A percentile compares a stretch with the other conserved stretches of the same genome.
These are phyloP conservation scores for Andrena chrysosceles DNA, from an alignment of 2,888 invertebrate genomes.

Conservation along the genomic window DNA sequence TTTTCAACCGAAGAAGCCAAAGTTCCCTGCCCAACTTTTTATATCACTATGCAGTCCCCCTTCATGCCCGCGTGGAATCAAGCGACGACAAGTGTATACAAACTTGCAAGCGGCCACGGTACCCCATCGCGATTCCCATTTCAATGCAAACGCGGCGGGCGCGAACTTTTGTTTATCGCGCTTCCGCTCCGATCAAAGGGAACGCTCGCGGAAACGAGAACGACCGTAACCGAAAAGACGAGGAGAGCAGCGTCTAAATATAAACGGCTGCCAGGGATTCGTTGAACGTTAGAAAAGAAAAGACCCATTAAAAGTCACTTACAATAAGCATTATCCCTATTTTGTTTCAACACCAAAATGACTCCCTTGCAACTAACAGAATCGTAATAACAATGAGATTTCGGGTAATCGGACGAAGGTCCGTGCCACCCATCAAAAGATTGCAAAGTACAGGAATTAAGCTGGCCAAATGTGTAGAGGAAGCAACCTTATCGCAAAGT, in stretches of 20 bases:
- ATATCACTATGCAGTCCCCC: too few relatives aligned
- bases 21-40: too few relatives aligned
- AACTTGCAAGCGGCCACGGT: too few relatives aligned
- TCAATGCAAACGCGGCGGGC: constrained; percentile 1
- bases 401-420: too few relatives aligned
- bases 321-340: too few relatives aligned
- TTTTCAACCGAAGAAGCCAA: too few relatives aligned
- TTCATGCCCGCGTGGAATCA: too few relatives aligned
- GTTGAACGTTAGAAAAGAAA: constrained; percentile 51
- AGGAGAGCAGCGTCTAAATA: constrained; percentile 63
- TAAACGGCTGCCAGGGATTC: constrained; percentile 59
- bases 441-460: background rate
- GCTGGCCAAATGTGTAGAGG: background rate
- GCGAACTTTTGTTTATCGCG: constrained; percentile 35
- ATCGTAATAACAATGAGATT: background rate
- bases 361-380: background rate
- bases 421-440: background rate
- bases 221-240: constrained; percentile 37
- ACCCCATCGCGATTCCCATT: background rate
- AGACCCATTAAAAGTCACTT: constrained; percentile 32
- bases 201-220: constrained; percentile 49
- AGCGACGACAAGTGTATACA: too few relatives aligned
- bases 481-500: background rate
- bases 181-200: constrained; percentile 44
- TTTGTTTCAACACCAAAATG: too few relatives aligned